A percentile compares a stretch with the other conserved stretches of the same genome.
Evolutionary conservation across 1,140 invertebrate genomes (phyloP).

Genomic region (Euschistus heros): DNA sequence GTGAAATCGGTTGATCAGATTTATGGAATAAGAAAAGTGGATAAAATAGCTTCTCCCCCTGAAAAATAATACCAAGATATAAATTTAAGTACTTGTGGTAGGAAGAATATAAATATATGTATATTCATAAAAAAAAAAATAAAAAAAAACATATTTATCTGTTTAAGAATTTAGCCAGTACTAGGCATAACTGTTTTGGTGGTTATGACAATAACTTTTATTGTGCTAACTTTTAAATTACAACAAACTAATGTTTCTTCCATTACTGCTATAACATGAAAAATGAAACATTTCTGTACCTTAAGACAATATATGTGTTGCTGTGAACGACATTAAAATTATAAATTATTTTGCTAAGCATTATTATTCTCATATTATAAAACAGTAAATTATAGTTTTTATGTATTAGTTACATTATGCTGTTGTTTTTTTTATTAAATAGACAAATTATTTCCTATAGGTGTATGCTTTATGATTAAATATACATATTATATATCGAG

Average conservation of each 20-base stretch:
- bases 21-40: too few relatives aligned
- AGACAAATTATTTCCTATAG: neutral
- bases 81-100: too few relatives aligned
- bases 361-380: conserved; percentile 1
- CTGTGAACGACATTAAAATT: conserved; percentile 26
- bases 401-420: neutral
- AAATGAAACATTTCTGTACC: conserved; percentile 6
- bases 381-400: neutral
- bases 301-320: conserved; percentile 24
- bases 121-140: neutral
- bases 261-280: conserved; percentile 2
- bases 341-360: conserved; percentile 22
- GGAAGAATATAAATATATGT: too few relatives aligned
- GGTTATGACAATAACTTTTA: conserved; percentile 12
- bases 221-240: neutral
- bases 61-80: too few relatives aligned
- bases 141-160: conserved; percentile 7
- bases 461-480: conserved; percentile 16
- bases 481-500: conserved; percentile 9
- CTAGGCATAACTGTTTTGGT: neutral
- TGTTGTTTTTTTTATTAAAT: neutral
- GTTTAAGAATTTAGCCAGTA: conserved; percentile 6
- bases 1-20: too few relatives aligned
- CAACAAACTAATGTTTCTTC: neutral
- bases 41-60: too few relatives aligned